Base-by-base conservation (phyloP, 2,888 invertebrate genomes). In the Chrysotoxum bicinctum region DNA sequence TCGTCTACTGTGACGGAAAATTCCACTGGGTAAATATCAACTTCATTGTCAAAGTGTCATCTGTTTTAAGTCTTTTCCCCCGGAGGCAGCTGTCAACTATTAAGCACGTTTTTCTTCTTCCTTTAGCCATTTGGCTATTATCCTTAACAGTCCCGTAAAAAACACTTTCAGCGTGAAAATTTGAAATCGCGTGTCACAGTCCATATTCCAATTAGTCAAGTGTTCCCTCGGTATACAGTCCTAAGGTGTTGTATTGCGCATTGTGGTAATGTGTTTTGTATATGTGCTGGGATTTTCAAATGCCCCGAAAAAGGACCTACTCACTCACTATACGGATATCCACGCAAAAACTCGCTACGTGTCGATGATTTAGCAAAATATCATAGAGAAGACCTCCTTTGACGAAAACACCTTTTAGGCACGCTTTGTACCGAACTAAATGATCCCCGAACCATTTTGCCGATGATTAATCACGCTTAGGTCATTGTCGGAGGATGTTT, bases 401-500 rank as follows among this genome's bases (percentile, higher is more conserved):
- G 40, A 45, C 68, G 73, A 68, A 85, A 77, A 85, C 62, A 77
- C 81, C 81, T 81, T 81, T 85, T 81, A 85, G 60, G 85, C 85
- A 85, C 85, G 85, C 85, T 52, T 85, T 73, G 40, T 77, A 81
- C 72, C 77, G 76, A 76, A 81, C 70, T 75, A 66, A 82, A 80
- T 66, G 70, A 74, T 64, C 48, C 30, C 72, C 54, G 64, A 77
- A 72, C 68, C 66, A 74, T 80, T 85, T 85, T 74, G 60, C 81
- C 68, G 80, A 80, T 85, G 85, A 85, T 85, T 85, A 85, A 85
- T 85, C 85, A 85, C 85, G 85, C 72, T 77, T 85, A 62, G 80
- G 80, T 73, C 81, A 81, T 77, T 85, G 43, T 19, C 16, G 30
- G 45, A 73, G 73, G 64, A 69, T 73, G 58, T 48, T 70, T 45